A percentile compares a stretch with the other conserved stretches of the same genome.
Evolutionary conservation across 2,888 invertebrate genomes (phyloP).

Genomic region (Euproctis similis): DNA sequence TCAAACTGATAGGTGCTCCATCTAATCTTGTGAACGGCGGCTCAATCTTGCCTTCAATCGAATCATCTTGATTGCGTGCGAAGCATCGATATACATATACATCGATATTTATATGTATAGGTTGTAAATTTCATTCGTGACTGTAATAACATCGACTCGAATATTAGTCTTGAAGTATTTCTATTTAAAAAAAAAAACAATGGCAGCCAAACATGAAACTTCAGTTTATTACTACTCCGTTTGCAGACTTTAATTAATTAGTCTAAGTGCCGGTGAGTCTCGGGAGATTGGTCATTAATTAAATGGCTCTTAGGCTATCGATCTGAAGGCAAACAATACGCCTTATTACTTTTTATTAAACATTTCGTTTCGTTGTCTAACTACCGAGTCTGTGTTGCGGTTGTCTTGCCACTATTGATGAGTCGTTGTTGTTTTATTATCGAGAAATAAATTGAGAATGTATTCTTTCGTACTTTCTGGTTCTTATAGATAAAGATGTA

Average conservation of each 20-base stretch:
- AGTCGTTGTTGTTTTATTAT: no score
- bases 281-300: slow-evolving; percentile 70
- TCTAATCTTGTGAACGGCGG: slow-evolving; percentile 38
- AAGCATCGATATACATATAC: slow-evolving; percentile 34
- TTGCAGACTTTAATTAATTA: slow-evolving; percentile 67
- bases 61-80: slow-evolving; percentile 47
- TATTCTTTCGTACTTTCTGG: no score
- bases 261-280: slow-evolving; percentile 69
- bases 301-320: slow-evolving; percentile 64
- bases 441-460: no score
- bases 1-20: slow-evolving; percentile 38
- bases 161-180: slow-evolving; percentile 14
- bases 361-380: slow-evolving; percentile 54
- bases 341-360: slow-evolving; percentile 66
- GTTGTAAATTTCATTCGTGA: slow-evolving; percentile 22
- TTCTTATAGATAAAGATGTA: no score
- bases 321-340: slow-evolving; percentile 65
- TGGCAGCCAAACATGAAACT: slow-evolving; percentile 42
- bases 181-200: slow-evolving; percentile 42
- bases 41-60: slow-evolving; percentile 46
- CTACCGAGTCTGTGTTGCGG: slow-evolving; percentile 30
- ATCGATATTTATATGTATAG: no score
- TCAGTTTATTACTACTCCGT: slow-evolving; percentile 53
- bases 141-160: slow-evolving; percentile 23
- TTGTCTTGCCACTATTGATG: slow-evolving; percentile 46